Percentiles rank a stretch among this genome's conserved stretches.
phyloP scores from a whole-genome alignment of 37 sponge, comb jelly and placozoan genomes.

The Ephydatia muelleri region DNA sequence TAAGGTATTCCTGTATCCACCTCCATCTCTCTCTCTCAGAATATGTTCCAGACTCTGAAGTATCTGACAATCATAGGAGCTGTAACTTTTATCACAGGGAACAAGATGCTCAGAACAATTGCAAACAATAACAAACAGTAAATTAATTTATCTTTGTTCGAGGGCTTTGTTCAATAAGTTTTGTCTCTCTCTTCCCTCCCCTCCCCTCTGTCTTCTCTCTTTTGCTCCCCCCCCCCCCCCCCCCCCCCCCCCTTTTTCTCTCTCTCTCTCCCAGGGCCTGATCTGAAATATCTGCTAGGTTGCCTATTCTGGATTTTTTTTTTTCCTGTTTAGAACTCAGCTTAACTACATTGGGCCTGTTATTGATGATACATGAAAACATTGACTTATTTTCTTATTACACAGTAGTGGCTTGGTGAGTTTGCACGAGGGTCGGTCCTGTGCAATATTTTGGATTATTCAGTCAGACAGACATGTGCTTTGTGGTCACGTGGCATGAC shows the following conservation, averaged over 20 bases:
- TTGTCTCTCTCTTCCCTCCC: not conserved
- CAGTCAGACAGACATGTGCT: no score
- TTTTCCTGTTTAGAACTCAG: not conserved
- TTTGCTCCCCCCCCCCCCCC: no score
- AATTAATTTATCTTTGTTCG: not conserved
- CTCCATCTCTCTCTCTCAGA: conserved; percentile 41
- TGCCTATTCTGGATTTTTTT: not conserved
- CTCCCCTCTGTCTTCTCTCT: no score
- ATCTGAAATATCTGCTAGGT: not conserved
- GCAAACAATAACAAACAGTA: conserved; percentile 65
- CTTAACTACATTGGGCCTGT: not conserved
- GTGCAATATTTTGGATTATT: no score
- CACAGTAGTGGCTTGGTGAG: no score
- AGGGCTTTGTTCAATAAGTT: not conserved
- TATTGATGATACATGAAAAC: conserved; percentile 3
- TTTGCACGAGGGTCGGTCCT: no score
- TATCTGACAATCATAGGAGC: conserved; percentile 65
- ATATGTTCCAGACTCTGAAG: conserved; percentile 92
- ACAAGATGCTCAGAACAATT: conserved; percentile 78
- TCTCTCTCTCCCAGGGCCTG: not conserved
- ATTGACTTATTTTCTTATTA: no score
- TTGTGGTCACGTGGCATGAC: no score
- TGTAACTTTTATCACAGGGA: conserved; percentile 79
- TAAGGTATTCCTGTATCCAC: no score
- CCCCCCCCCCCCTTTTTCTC: no score